Base-by-base conservation (phyloP, 2,113 vertebrate species). In the Hypomesus transpacificus region DNA sequence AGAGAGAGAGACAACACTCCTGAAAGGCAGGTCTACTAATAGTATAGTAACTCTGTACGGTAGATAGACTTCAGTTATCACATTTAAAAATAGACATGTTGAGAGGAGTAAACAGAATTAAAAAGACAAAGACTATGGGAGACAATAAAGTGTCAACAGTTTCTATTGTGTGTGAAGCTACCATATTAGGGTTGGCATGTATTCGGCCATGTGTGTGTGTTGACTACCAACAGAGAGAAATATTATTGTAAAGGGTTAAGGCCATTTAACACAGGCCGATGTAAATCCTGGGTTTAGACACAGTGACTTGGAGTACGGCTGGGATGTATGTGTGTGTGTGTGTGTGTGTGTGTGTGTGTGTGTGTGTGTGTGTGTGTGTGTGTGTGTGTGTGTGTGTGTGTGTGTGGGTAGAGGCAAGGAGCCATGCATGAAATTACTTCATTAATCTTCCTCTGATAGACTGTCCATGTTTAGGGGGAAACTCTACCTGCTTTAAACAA, bases 361-460 rank as follows among this genome's bases (percentile, higher is more conserved):
- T 1, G 17, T 1, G 17, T 1, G 65, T 74, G 83, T n/a, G n/a
- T n/a, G n/a, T n/a, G n/a, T n/a, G 34, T 39, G 34, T 39, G 34
- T 39, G 34, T 39, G 34, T 39, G 34, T 56, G 54, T 56, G 16
- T 6, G 53, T 56, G 14, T 4, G n/a, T 4, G 17, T 1, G 17
- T 1, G 17, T 1, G 65, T 74, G 83, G 85, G 85, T 81, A 66
- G 86, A 89, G 86, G 84, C 87, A 88, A 81, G 86, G 85, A 90
- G 82, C 87, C 91, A 92, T 92, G 91, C 91, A 93, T 93, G 92
- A 93, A 93, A 93, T 93, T 88, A 92, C 89, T 93, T 92, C 91
- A 93, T 93, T 93, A 92, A 92, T 93, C 91, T 92, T 90, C 87
- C 75, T 89, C 89, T 90, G 85, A 89, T 90, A 87, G 87, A 82